Base-by-base conservation (phyloP, 2,797 vertebrate genomes). In the Lepus oiostolus region DNA sequence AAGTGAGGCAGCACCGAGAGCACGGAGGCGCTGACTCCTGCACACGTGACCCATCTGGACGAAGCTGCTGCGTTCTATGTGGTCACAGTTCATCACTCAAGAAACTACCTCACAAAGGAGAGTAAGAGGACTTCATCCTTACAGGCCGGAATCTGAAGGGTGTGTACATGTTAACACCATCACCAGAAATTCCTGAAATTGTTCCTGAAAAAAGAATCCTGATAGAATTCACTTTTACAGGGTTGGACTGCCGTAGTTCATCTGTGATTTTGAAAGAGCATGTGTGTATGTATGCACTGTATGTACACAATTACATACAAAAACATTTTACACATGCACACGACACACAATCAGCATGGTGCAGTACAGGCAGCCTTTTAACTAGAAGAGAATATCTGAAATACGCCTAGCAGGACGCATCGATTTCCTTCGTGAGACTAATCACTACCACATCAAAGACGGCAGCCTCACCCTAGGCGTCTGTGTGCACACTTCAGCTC, bases 121-220 rank as follows among this genome's bases (percentile, higher is more conserved):
- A 62, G 65, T 12, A 90, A 82, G 70, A 88, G 4, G 54, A 94
- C 79, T 68, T 86, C 50, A 88, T 77, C 85, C 35, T 82, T 60
- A 81, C 74, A 58, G 47, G n/a, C 67, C 93, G 82, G 28, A 88
- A 74, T 81, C 74, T 52, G 38, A 85, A 52, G 8, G 11, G 76
- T 77, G 38, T 82, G 4, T 82, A 32, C 26, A 54, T 54, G 47
- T 50, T 47, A 63, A 42, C 4, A 82, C 85, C 10, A 68, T 21
- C 38, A 28, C 35, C 38, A 94, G 71, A 86, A 89, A 58, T 60
- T 86, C 75, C 60, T 71, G 21, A 91, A 93, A 93, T 96, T 77
- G 26, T 84, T 94, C 90, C 75, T 89, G 63, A 91, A 9, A 86
- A 28, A 63, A 4, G 72, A 91, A 70, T 92, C 17, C 71, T 86